Evolutionary conservation across 2,888 invertebrate genomes (phyloP), one percentile per base, ranked within the genome.

Genomic region (Rhaphigaster nebulosa): DNA sequence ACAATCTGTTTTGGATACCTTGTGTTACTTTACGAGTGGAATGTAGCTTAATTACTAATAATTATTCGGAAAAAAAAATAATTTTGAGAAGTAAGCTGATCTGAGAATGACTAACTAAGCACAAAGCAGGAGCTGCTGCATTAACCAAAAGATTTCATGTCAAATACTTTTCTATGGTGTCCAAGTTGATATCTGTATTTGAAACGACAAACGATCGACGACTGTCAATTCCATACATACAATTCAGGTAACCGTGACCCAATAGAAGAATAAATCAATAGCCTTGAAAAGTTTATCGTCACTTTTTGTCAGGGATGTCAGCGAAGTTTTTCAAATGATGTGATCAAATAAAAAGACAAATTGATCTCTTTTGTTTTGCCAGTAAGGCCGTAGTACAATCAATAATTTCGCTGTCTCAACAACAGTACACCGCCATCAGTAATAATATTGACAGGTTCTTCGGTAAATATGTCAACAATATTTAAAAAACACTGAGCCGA

Each of bases 381-480:
- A 70, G 12, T 18, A 13, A 29, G 65, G 65, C 12, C 29, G 13
- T 65, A 29, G 65, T 29, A 29, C 70, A 34, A 12, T 34, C 34
- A 18, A 34, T 70, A 34, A 34, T 34, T 34, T 6, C 70, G 34
- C 70, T 70, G 70, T 18, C 70, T 34, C 70, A 70, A 34, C 34
- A n/a, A n/a, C n/a, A n/a, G n/a, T n/a, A n/a, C n/a, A n/a, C n/a
- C n/a, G n/a, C n/a, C n/a, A 34, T 6, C 70, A 34, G 70, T 18
- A 34, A 65, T 29, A 65, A 70, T 70, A 70, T 70, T 70, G 70
- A 70, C 70, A 34, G 12, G 29, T 29, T 15, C 29, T 65, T 65
- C n/a, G n/a, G 60, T 65, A 65, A 65, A 65, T 29, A 70, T 70
- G 70, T 70, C 70, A 70, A 70, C 70, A 70, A 34, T 65, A 29